These are phyloP conservation scores for Stomorhina lunata DNA, from an alignment of 2,888 invertebrate species.

Conservation along the genomic window DNA sequence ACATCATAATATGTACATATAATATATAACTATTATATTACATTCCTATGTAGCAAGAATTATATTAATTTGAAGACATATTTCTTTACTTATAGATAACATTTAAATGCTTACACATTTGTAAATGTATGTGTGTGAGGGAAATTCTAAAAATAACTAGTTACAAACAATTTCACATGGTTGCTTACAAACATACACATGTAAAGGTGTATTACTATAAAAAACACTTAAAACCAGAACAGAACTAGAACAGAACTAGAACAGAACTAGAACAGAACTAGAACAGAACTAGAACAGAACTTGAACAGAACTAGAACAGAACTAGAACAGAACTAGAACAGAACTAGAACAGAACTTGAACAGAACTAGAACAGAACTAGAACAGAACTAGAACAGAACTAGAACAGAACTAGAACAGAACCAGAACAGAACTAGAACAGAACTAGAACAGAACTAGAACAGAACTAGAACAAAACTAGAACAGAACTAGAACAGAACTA, in stretches of 20 bases:
- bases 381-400: background rate
- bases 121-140: too few relatives aligned
- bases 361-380: background rate
- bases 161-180: too few relatives aligned
- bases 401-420: background rate
- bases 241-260: background rate
- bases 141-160: too few relatives aligned
- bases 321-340: background rate
- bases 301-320: background rate
- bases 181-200: too few relatives aligned
- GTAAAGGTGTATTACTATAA: too few relatives aligned
- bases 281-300: background rate
- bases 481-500: background rate
- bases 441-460: background rate
- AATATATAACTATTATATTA: background rate
- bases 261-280: background rate
- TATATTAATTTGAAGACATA: too few relatives aligned
- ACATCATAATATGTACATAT: slow-evolving; percentile 12
- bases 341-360: background rate
- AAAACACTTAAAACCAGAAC: slow-evolving; percentile 16
- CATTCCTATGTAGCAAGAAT: too few relatives aligned
- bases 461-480: background rate
- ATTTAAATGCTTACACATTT: too few relatives aligned
- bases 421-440: background rate
- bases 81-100: too few relatives aligned